phyloP scores from a whole-genome alignment of 2,797 vertebrate genomes.

The Notolepis coatsorum region DNA sequence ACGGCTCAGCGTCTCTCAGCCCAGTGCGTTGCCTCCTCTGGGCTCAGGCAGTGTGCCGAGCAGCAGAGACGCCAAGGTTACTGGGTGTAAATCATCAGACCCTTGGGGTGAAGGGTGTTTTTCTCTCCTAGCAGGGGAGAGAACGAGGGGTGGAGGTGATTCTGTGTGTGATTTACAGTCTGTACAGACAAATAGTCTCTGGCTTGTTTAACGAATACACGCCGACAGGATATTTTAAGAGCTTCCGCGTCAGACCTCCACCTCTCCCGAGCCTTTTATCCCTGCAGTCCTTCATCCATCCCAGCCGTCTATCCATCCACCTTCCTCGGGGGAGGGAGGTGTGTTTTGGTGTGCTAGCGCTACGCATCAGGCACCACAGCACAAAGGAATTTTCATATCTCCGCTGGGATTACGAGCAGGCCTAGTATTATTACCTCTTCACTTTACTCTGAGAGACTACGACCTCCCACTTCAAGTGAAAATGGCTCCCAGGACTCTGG shows the following conservation, averaged over 20 bases:
- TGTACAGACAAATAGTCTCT: conserved; percentile 55
- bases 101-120: conserved; percentile 63
- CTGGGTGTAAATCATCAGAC: conserved; percentile 70
- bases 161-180: conserved; percentile 66
- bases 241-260: conserved; percentile 67
- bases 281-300: conserved; percentile 59
- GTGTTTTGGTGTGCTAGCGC: conserved; percentile 69
- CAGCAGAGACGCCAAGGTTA: conserved; percentile 59
- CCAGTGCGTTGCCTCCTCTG: conserved; percentile 50
- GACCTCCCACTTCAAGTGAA: conserved; percentile 61
- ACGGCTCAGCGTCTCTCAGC: conserved; percentile 53
- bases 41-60: conserved; percentile 38
- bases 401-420: conserved; percentile 66
- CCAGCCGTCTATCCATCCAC: conserved; percentile 69
- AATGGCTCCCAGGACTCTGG: conserved; percentile 51
- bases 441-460: conserved; percentile 56
- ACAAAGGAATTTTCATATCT: conserved; percentile 70
- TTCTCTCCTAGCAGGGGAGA: conserved; percentile 40
- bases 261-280: conserved; percentile 70
- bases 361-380: conserved; percentile 68
- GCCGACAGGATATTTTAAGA: conserved; percentile 70
- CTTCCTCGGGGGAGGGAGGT: conserved; percentile 68
- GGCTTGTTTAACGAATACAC: conserved; percentile 64
- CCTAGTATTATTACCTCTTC: conserved; percentile 65
- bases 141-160: conserved; percentile 34